Base-by-base conservation (phyloP, 2,888 invertebrate genomes). In the Hemithea aestivaria region DNA sequence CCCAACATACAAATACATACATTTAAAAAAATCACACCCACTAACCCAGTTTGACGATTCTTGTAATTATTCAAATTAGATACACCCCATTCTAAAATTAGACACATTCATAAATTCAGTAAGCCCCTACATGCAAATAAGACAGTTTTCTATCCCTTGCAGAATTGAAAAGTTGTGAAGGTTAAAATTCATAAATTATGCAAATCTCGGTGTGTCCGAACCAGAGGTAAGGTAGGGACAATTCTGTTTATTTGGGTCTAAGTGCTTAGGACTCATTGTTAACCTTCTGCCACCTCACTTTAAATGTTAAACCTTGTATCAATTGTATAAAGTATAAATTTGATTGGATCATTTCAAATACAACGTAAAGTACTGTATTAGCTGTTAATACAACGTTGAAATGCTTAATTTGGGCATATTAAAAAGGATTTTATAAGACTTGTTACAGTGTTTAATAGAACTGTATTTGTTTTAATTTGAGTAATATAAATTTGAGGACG, bases 231-330 rank as follows among this genome's bases (percentile, higher is more conserved):
- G 35, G 40, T 34, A 33, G 28, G 48, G 40, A 49, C 46, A 39
- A 40, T 47, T 45, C 40, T 52, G 49, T 49, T 52, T 52, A 49
- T 52, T 52, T 47, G 47, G 51, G 49, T 38, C 27, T 45, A 46
- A 48, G 51, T 52, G 43, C 47, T 52, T 43, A 47, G 47, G 51
- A 30, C 40, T 32, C 37, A 39, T 40, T 49, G 49, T 49, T 44
- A 40, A 29, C 35, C 43, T 38, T 22, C 9, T 25, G 9, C n/a
- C 22, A 9, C 11, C 16, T 3, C 22, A 7, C 20, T 12, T 3
- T 9, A 25, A 4, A 8, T 5, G 7, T n/a, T 28, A 6, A 7
- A 33, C 25, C 26, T 33, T 37, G 20, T 5, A 1, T 0, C 20
- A 0, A 1, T 7, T 21, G 1, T 1, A 20, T 22, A 42, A 23